Base-by-base conservation (phyloP, 2,888 invertebrate genomes). In the Xiphydria camelus region DNA sequence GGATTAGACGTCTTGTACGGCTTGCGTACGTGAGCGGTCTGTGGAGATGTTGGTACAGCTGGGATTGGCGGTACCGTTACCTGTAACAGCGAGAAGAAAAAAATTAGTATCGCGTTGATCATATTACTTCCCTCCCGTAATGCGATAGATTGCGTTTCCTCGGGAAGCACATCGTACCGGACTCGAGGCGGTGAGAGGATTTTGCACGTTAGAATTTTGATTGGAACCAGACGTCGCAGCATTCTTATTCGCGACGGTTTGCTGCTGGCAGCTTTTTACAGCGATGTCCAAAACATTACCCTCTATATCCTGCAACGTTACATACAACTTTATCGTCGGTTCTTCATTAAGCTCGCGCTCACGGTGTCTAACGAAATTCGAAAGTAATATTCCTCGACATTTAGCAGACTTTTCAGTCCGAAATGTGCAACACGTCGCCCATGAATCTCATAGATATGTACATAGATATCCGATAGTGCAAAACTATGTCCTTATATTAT, bases 181-280 rank as follows among this genome's bases (percentile, higher is more conserved):
- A 45, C 53, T 62, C 9, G 66, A 48, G 3, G 57, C 42, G n/a
- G 55, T 44, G 18, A 55, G 59, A 5, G 48, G 25, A 2, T 57
- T 40, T 31, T 51, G 55, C 2, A 39, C n/a, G 22, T 41, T 54
- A 25, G 39, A n/a, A n/a, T n/a, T 37, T 3, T 21, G 38, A 12
- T 44, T 36, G 10, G 45, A 40, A 10, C 47, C 47, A 49, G 57
- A 61, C 55, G 76, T 79, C 3, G 80, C 78, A 48, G 80, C 78
- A 41, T 82, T 79, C 67, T 83, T 86, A 47, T 83, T 78, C 0
- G 79, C 76, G 15, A 81, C 76, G 43, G 82, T 80, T 52, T 84
- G 78, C 59, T 83, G 83, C 52, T 85, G 82, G 61, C 89, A 88
- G 60, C 85, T 85, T 68, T 86, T 88, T 54, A 85, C 78, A 35